phyloP scores from a whole-genome alignment of 2,797 vertebrate species.

The Kryptopterus vitreolus region DNA sequence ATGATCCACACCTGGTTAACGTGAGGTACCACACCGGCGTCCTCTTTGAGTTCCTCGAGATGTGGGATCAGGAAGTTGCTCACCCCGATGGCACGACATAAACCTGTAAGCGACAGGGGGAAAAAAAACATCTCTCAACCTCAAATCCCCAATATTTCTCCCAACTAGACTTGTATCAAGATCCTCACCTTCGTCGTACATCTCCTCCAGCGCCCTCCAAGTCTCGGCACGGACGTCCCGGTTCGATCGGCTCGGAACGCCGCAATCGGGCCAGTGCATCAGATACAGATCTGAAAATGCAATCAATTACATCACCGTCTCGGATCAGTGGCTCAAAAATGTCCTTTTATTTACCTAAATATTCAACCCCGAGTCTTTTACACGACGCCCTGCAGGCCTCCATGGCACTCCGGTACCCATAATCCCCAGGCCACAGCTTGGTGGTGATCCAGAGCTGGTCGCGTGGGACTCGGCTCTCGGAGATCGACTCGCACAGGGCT shows the following conservation, averaged over 20 bases:
- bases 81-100: slow-evolving; percentile 78
- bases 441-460: slow-evolving; percentile 79
- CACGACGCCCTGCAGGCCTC: slow-evolving; percentile 73
- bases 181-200: slow-evolving; percentile 70
- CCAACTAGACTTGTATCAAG: neutral
- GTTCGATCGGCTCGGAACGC: slow-evolving; percentile 61
- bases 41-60: slow-evolving; percentile 79
- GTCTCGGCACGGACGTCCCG: slow-evolving; percentile 75
- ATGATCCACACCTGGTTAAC: slow-evolving; percentile 76
- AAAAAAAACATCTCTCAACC: no score
- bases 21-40: slow-evolving; percentile 71
- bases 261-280: slow-evolving; percentile 76
- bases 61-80: slow-evolving; percentile 84
- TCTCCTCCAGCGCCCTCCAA: slow-evolving; percentile 75
- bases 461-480: slow-evolving; percentile 66
- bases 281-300: slow-evolving; percentile 78
- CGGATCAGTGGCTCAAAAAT: no score
- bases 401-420: slow-evolving; percentile 70
- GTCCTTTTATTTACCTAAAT: slow-evolving; percentile 64
- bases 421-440: slow-evolving; percentile 77
- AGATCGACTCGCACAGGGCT: slow-evolving; percentile 68
- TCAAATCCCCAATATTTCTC: no score
- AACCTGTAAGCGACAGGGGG: slow-evolving; percentile 60
- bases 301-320: neutral
- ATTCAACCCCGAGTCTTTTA: slow-evolving; percentile 70